Evolutionary conservation across 2,797 vertebrate genomes (phyloP).

Genomic region (Chanos chanos): DNA sequence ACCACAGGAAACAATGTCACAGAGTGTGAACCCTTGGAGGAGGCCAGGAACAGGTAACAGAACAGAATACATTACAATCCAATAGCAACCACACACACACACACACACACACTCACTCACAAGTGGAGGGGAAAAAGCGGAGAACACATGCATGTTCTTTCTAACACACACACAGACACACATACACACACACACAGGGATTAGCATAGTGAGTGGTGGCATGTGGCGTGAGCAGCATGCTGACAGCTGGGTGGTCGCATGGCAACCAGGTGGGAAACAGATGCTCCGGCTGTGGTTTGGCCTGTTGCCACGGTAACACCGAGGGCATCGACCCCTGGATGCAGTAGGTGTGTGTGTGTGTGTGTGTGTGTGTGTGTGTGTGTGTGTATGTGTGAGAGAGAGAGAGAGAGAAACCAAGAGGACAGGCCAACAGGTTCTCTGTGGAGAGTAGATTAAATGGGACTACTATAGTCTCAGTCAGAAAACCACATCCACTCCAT

Average conservation of each 20-base stretch:
- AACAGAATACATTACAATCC: conserved; percentile 24
- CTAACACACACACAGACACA: background rate
- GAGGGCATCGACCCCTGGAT: conserved; percentile 37
- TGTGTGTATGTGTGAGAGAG: conserved; percentile 30
- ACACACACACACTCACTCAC: conserved; percentile 3
- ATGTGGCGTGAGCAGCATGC: conserved; percentile 38
- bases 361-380: background rate
- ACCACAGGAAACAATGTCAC: conserved; percentile 36
- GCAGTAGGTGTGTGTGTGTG: background rate
- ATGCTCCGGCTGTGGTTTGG: conserved; percentile 41
- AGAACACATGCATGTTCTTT: background rate
- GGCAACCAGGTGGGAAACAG: conserved; percentile 49
- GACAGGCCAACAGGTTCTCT: conserved; percentile 49
- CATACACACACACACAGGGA: conserved; percentile 9
- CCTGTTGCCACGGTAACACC: conserved; percentile 42
- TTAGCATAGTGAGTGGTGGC: conserved; percentile 31
- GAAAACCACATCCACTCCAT: no score
- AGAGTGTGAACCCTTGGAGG: conserved; percentile 19
- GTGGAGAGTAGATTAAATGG: background rate
- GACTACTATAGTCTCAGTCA: background rate
- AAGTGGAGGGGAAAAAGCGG: conserved; percentile 3
- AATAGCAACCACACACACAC: conserved; percentile 22
- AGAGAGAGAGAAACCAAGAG: conserved; percentile 54
- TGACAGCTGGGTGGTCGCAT: conserved; percentile 48
- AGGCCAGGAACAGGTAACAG: conserved; percentile 19